Evolutionary conservation across 2,113 vertebrate species (phyloP).

Genomic region (Gallinago paraguaiae): DNA sequence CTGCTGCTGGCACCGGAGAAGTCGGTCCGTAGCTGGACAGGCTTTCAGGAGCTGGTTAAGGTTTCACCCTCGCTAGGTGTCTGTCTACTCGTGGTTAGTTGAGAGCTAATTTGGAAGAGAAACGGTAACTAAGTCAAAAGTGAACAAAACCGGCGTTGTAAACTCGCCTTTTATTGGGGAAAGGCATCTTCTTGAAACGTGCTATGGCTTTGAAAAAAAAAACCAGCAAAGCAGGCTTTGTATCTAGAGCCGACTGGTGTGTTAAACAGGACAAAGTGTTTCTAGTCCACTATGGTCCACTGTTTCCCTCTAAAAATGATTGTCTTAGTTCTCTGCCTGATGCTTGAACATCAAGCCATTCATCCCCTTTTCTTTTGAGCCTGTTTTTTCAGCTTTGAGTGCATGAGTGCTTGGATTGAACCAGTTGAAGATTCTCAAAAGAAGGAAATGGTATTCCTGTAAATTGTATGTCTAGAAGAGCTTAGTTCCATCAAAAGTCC

Average conservation of each 20-base stretch:
- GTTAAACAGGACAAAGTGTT: background rate
- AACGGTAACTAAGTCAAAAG: background rate
- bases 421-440: background rate
- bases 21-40: background rate
- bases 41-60: background rate
- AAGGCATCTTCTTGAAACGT: background rate
- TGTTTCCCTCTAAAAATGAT: background rate
- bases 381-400: background rate
- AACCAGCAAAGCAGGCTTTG: background rate
- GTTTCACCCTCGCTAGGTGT: background rate
- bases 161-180: background rate
- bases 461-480: background rate
- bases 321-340: background rate
- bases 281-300: fast-evolving
- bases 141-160: fast-evolving
- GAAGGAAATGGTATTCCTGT: background rate
- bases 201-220: fast-evolving
- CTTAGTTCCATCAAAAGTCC: background rate
- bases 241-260: background rate
- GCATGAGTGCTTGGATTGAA: background rate
- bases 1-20: background rate
- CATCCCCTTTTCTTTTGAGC: background rate
- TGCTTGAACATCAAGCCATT: background rate
- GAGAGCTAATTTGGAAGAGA: background rate
- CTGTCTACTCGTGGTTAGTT: background rate